phyloP scores from a whole-genome alignment of 2,113 vertebrate species.

The Campylomormyrus numenius region DNA sequence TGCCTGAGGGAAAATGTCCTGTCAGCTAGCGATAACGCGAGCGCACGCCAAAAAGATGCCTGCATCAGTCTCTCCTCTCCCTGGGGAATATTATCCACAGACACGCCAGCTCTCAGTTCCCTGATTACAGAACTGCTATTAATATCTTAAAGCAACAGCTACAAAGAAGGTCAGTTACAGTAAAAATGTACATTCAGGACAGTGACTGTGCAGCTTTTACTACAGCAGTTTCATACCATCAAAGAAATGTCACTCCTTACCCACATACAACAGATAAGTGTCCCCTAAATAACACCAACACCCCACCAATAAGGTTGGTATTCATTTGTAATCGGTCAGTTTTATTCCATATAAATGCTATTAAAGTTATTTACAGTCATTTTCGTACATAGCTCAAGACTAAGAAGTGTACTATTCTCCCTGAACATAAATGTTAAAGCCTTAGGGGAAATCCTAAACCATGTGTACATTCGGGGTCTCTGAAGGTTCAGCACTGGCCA shows the following conservation, averaged over 20 bases:
- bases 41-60: constrained; percentile 7
- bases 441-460: background rate
- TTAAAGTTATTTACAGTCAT: background rate
- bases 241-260: background rate
- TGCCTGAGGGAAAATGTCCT: background rate
- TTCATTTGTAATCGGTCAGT: background rate
- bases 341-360: background rate
- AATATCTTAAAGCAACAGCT: constrained; percentile 33
- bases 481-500: too few relatives aligned
- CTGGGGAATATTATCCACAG: constrained; percentile 11
- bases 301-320: background rate
- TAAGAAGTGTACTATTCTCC: background rate
- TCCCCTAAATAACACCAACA: background rate
- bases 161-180: background rate
- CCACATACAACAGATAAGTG: background rate
- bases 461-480: background rate
- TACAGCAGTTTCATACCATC: background rate
- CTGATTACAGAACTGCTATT: constrained; percentile 36
- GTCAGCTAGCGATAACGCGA: background rate
- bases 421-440: background rate
- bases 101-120: background rate
- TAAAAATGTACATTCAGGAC: background rate
- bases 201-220: background rate
- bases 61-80: constrained; percentile 40
- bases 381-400: background rate